Percentiles rank a stretch among this genome's conserved stretches.
Evolutionary conservation across 2,113 vertebrate species (phyloP).

Genomic region (Oceanodroma tethys): DNA sequence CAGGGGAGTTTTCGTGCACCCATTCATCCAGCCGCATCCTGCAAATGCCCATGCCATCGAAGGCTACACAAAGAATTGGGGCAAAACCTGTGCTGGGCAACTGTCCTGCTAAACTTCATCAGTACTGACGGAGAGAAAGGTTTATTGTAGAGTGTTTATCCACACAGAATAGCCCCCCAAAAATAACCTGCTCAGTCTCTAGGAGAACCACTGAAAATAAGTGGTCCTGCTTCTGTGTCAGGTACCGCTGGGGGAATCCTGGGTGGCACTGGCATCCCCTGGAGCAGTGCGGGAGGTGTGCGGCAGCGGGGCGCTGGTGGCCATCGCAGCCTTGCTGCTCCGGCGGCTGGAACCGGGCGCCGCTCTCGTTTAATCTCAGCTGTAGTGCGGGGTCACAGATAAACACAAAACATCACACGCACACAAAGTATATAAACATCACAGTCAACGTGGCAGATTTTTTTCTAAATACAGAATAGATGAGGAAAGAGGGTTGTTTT

Average conservation of each 20-base stretch:
- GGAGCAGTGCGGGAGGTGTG: background rate
- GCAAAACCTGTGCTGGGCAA: background rate
- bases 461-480: background rate
- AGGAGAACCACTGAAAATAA: background rate
- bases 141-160: background rate
- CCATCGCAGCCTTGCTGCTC: background rate
- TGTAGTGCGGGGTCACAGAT: background rate
- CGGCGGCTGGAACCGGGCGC: background rate
- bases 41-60: background rate
- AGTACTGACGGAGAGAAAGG: background rate
- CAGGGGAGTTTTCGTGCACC: background rate
- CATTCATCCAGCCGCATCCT: background rate
- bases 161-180: background rate
- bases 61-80: background rate
- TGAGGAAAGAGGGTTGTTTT: background rate
- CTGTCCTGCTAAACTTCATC: background rate
- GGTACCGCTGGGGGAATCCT: background rate
- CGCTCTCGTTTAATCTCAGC: background rate
- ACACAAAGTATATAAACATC: background rate
- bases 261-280: background rate
- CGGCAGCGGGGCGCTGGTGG: background rate
- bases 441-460: background rate
- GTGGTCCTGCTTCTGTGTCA: background rate
- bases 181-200: background rate
- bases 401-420: background rate